Evolutionary conservation across 2,888 invertebrate genomes (phyloP).

Genomic region (Girardia tigrina): DNA sequence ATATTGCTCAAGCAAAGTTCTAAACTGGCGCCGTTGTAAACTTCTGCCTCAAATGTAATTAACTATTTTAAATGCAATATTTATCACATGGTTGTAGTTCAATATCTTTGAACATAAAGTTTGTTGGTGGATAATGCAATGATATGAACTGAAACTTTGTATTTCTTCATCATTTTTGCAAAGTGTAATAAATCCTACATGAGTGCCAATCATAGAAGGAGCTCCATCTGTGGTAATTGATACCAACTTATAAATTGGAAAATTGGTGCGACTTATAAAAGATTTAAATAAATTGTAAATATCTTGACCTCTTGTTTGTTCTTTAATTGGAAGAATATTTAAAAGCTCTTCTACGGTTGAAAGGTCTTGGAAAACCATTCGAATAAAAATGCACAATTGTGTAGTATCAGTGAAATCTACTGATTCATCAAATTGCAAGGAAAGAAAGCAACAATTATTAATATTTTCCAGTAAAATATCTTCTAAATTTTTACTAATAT

Average conservation of each 20-base stretch:
- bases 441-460: background rate
- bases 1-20: background rate
- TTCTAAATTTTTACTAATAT: background rate
- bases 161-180: background rate
- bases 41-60: background rate
- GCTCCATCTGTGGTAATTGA: background rate
- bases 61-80: background rate
- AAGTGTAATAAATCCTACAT: background rate
- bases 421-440: background rate
- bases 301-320: too few species aligned
- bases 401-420: background rate
- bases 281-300: constrained; percentile 5
- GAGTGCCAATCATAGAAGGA: background rate
- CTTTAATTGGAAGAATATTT: background rate
- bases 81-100: background rate
- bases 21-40: background rate
- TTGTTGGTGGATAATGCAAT: background rate
- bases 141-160: background rate
- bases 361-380: background rate
- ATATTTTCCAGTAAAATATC: background rate
- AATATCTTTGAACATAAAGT: background rate
- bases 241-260: background rate
- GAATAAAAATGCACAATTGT: background rate
- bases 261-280: background rate
- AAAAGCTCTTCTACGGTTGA: background rate